Conservation (phyloP, 2,888 invertebrate genomes). For the Phasia obesa region DNA sequence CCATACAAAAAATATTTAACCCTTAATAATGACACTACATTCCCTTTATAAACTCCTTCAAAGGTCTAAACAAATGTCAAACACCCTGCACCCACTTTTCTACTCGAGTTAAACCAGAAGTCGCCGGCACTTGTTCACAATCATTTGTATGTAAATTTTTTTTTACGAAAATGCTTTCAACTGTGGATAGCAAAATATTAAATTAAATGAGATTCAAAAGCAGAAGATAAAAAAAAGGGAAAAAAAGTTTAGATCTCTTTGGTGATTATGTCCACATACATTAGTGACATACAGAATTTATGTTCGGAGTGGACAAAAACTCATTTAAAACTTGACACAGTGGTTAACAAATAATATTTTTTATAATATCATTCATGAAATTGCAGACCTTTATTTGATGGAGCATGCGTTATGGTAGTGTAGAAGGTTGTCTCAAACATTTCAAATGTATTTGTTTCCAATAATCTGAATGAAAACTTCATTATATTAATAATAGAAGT, state of each 20-base stretch:
- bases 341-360: too few species aligned
- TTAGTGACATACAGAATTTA: slow-evolving; percentile 57
- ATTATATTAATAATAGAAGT: too few species aligned
- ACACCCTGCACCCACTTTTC: slow-evolving; percentile 41
- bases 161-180: slow-evolving; percentile 10
- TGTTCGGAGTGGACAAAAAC: slow-evolving; percentile 35
- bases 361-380: too few species aligned
- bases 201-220: not conserved
- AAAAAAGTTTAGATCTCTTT: slow-evolving; percentile 46
- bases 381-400: too few species aligned
- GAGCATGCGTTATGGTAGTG: too few species aligned
- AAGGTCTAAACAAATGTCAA: slow-evolving; percentile 41
- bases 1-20: slow-evolving; percentile 59
- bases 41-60: not conserved
- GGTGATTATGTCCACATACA: slow-evolving; percentile 63
- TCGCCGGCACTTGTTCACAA: slow-evolving; percentile 44
- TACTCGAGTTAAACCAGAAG: slow-evolving; percentile 21
- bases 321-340: slow-evolving; percentile 19
- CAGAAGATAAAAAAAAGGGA: not conserved
- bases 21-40: slow-evolving; percentile 55
- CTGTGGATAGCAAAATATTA: slow-evolving; percentile 17
- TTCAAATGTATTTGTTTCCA: too few species aligned
- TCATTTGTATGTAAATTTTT: slow-evolving; percentile 41
- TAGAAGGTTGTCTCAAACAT: too few species aligned
- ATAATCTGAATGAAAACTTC: too few species aligned